phyloP scores from a whole-genome alignment of 1,140 invertebrate species.

The Drosophila grimshawi region DNA sequence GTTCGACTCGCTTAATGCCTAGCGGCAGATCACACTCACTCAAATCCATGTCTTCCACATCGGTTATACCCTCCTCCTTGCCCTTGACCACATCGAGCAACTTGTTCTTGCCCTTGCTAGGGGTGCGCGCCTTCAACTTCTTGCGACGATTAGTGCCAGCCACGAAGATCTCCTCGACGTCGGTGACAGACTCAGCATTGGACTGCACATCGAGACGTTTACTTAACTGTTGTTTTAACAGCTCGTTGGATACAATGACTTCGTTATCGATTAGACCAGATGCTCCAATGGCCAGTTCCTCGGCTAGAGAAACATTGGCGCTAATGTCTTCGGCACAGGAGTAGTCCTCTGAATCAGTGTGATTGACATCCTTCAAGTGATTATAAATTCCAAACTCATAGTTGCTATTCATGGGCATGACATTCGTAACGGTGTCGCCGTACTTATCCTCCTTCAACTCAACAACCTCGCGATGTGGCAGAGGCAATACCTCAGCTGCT shows the following conservation, averaged over 20 bases:
- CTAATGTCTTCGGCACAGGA: conserved; percentile 83
- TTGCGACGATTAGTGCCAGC: conserved; percentile 76
- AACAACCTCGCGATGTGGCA: conserved; percentile 84
- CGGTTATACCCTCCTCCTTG: conserved; percentile 82
- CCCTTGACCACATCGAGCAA: conserved; percentile 55
- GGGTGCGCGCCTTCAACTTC: conserved; percentile 73
- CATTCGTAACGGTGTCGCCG: conserved; percentile 84
- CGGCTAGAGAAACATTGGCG: conserved; percentile 48
- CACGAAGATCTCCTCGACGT: conserved; percentile 85
- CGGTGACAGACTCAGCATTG: conserved; percentile 84
- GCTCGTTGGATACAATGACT: conserved; percentile 74
- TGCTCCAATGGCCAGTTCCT: conserved; percentile 43
- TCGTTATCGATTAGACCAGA: conserved; percentile 66
- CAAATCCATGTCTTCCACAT: conserved; percentile 86
- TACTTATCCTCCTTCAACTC: conserved; percentile 85
- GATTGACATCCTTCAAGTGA: conserved; percentile 71
- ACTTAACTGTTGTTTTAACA: conserved; percentile 66
- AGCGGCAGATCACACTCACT: conserved; percentile 83
- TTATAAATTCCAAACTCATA: conserved; percentile 78
- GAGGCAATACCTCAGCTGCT: conserved; percentile 71
- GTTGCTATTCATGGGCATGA: conserved; percentile 84
- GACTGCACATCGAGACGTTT: conserved; percentile 70
- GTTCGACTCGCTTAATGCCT: conserved; percentile 65
- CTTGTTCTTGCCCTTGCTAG: conserved; percentile 73
- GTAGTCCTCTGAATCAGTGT: conserved; percentile 85